A percentile compares a stretch with the other conserved stretches of the same genome.
phyloP scores from a whole-genome alignment of 1,140 invertebrate species.

The Asobara japonica region DNA sequence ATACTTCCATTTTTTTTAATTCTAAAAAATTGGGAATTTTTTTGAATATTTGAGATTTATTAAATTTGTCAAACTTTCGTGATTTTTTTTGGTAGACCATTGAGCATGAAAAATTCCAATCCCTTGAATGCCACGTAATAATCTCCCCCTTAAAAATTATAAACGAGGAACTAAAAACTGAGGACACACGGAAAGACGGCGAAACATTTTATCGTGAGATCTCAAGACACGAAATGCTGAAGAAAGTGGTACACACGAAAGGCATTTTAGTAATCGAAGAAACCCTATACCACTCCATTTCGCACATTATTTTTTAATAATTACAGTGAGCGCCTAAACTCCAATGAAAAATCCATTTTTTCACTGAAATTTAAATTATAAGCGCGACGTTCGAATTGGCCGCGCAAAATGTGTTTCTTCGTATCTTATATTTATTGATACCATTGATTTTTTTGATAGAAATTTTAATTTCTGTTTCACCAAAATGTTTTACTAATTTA shows the following conservation, averaged over 20 bases:
- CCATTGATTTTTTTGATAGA: too few relatives aligned
- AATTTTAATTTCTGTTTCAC: too few relatives aligned
- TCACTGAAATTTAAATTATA: too few relatives aligned
- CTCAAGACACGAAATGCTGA: slow-evolving; percentile 45
- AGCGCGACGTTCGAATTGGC: too few relatives aligned
- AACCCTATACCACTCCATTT: background rate
- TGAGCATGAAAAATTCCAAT: background rate
- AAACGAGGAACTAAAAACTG: slow-evolving; percentile 18
- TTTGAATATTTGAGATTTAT: too few relatives aligned
- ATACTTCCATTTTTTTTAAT: too few relatives aligned
- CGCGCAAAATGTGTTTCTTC: too few relatives aligned
- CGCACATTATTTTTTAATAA: background rate
- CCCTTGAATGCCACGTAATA: background rate
- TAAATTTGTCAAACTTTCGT: too few relatives aligned
- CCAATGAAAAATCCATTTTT: background rate
- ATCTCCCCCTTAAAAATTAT: background rate
- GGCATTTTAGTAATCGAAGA: slow-evolving; percentile 27
- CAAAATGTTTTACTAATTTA: too few relatives aligned
- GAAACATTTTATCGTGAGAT: slow-evolving; percentile 51
- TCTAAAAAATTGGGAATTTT: too few relatives aligned
- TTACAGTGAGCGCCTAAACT: background rate
- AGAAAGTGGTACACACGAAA: slow-evolving; percentile 54
- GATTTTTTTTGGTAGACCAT: too few relatives aligned
- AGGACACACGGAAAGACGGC: slow-evolving; percentile 2
- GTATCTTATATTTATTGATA: too few relatives aligned